Evolutionary conservation across 2,888 invertebrate genomes (phyloP), one percentile per base, ranked within the genome.

Genomic region (Polia nebulosa): DNA sequence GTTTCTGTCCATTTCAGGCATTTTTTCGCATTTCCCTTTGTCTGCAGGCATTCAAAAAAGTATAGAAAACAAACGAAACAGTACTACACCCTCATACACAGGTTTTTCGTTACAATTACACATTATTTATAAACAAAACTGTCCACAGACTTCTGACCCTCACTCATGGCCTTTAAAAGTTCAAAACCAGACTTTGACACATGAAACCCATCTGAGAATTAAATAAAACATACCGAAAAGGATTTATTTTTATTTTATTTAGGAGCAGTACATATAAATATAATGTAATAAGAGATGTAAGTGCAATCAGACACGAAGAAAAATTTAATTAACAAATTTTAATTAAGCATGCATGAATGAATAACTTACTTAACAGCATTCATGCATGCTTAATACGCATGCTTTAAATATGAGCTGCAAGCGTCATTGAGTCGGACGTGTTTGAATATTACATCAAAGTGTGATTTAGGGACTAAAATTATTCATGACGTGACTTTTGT

Each of bases 191-290:
- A 13, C 77, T 56, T 41, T 57, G 59, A 60, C 63, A 58, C 32
- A 55, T 15, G 61, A 78, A 64, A 51, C 25, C 58, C 44, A 78
- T 45, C 53, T 62, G 51, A 59, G 17, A 60, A 53, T 63, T 53
- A 56, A 62, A 56, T 67, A 61, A 61, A 32, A 62, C 36, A 32
- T 51, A 41, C 36, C n/a, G 52, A 72, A 75, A 71, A 49, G 57
- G 51, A 67, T 60, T 57, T 36, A 60, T 49, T 67, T 5, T 72
- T 73, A 62, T 44, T 67, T 29, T 32, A 73, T 72, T 78, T 59
- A 59, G 20, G 20, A 61, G 27, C 27, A 20, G 41, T 11, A 27
- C 9, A 32, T 53, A 29, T 47, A 27, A 44, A 39, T 41, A 32
- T 32, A 60, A 71, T 59, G 20, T 13, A 45, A 41, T 62, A n/a